Percentiles rank a stretch among this genome's conserved stretches.
Evolutionary conservation across 2,888 invertebrate species (phyloP).

Genomic region (Drosophila limbata): DNA sequence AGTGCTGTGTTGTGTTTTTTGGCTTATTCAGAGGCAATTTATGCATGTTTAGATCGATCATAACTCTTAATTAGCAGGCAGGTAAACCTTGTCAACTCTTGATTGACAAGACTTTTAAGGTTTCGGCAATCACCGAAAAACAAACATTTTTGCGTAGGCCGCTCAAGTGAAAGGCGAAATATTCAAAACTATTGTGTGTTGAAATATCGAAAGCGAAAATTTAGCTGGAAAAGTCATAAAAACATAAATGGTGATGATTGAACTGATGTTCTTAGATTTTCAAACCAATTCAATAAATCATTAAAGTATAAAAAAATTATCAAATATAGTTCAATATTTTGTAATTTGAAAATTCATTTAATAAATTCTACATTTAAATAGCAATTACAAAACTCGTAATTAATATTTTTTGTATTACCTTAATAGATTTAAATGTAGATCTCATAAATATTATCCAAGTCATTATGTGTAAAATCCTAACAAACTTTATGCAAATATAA

Average conservation of each 20-base stretch:
- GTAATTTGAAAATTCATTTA: no score
- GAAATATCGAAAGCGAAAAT: slow-evolving; percentile 40
- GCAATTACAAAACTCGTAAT: no score
- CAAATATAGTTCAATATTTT: not conserved
- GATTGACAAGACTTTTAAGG: slow-evolving; percentile 80
- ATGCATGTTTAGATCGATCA: slow-evolving; percentile 76
- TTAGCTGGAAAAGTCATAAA: not conserved
- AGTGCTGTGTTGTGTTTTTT: not conserved
- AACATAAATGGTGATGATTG: not conserved
- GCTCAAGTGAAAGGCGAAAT: slow-evolving; percentile 71
- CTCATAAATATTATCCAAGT: no score
- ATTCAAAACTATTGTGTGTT: slow-evolving; percentile 30
- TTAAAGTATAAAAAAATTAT: not conserved
- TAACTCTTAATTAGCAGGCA: slow-evolving; percentile 79
- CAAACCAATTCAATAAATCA: not conserved
- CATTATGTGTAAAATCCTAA: no score
- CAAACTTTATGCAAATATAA: no score
- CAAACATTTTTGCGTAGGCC: slow-evolving; percentile 62
- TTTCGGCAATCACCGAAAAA: slow-evolving; percentile 62
- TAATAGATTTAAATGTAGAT: no score
- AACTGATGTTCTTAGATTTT: not conserved
- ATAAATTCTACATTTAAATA: slow-evolving; percentile 23
- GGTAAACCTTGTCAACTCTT: slow-evolving; percentile 78
- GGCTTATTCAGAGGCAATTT: slow-evolving; percentile 59
- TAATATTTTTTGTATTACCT: no score